Evolutionary conservation across 2,888 invertebrate genomes (phyloP), one percentile per base, ranked within the genome.

Genomic region (Drosophila nigritarsus): DNA sequence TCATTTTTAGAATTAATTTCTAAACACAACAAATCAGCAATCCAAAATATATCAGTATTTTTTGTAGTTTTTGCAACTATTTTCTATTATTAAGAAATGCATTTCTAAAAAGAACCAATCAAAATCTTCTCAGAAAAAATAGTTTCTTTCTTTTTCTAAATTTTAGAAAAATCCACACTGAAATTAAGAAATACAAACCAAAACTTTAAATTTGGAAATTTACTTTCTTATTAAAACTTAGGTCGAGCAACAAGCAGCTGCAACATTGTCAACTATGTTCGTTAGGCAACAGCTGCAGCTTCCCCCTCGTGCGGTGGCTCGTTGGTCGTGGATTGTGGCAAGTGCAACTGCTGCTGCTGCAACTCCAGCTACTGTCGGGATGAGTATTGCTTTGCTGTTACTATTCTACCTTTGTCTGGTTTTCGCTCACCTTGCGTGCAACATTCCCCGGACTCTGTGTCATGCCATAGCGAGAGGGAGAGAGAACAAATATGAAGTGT

Each of bases 401-500:
- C 29, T 24, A 15, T 51, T 36, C 11, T 15, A 24, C 40, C 40
- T 50, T 42, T 49, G 48, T 50, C 40, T 42, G 11, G 27, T 9
- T 49, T 66, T 55, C 15, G 40, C 38, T 20, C 29, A 45, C 30
- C 50, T 20, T 32, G 32, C 29, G n/a, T 29, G 18, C 40, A 13
- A 45, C 50, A 50, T 29, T 15, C 6, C 13, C 13, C 34, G 71
- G 56, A 53, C 75, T 68, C 65, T 59, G 78, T 59, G 65, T 63
- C 58, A 75, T 60, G 78, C 59, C 72, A 78, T 64, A 75, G 58
- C 50, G 20, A 20, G 78, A 51, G 66, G 65, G 67, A 78, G 58
- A 48, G 20, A 29, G 78, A 51, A 65, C 69, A 78, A 78, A 72
- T 80, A 78, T 83, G 75, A 75, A 73, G 73, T 77, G 71, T 15